Evolutionary conservation across 2,888 invertebrate genomes (phyloP).

Genomic region (Agonopterix alstromeriana): DNA sequence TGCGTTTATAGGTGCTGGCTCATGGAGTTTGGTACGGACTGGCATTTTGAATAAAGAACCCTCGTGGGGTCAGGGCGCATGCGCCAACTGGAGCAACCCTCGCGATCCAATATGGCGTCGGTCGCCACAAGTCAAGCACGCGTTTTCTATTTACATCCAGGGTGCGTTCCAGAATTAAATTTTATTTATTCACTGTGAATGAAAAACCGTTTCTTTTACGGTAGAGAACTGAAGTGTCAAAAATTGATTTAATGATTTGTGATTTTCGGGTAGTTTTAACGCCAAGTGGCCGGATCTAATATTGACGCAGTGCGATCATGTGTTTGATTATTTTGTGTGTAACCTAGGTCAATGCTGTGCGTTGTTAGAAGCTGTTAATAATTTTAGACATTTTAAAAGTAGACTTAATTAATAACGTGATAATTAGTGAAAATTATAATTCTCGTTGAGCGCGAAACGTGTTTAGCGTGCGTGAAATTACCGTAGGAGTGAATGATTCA

Average conservation of each 20-base stretch:
- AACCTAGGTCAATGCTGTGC: slow-evolving; percentile 34
- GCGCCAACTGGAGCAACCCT: slow-evolving; percentile 53
- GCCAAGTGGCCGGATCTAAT: background rate
- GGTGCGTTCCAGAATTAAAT: slow-evolving; percentile 14
- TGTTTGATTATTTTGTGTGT: slow-evolving; percentile 34
- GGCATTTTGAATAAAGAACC: slow-evolving; percentile 28
- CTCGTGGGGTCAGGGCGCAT: slow-evolving; percentile 51
- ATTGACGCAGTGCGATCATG: slow-evolving; percentile 54
- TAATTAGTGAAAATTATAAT: background rate
- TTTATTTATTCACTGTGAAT: slow-evolving; percentile 14
- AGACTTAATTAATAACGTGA: background rate
- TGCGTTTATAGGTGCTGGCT: background rate
- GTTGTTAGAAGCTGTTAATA: slow-evolving; percentile 12
- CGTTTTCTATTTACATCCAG: slow-evolving; percentile 48
- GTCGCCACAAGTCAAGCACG: slow-evolving; percentile 65
- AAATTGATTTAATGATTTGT: too few species aligned
- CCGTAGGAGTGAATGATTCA: too few species aligned
- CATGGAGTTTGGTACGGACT: background rate
- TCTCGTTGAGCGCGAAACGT: background rate
- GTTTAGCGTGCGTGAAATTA: too few species aligned
- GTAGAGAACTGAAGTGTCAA: too few species aligned
- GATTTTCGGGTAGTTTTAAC: too few species aligned
- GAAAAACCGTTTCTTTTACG: slow-evolving; percentile 1
- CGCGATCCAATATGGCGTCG: slow-evolving; percentile 68
- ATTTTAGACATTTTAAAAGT: background rate